Conservation (phyloP, 2,797 vertebrate genomes). For the Stomatorhinus walkeri region DNA sequence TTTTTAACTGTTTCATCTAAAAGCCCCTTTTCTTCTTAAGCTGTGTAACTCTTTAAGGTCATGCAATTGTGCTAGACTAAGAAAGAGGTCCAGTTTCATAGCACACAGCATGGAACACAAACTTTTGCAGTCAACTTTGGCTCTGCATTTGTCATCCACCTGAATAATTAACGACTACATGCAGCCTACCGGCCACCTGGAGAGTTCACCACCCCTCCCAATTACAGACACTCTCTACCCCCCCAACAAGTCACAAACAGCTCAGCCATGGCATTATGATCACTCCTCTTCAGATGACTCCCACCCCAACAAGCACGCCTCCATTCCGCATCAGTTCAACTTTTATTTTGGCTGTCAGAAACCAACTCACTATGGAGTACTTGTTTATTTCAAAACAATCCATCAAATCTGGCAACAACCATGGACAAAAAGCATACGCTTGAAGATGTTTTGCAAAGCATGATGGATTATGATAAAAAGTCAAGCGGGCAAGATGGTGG, state of each 20-base stretch:
- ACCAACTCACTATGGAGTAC: constrained; percentile 1
- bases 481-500: constrained; percentile 3
- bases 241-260: constrained; percentile 36
- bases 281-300: not conserved
- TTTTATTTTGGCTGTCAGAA: constrained; percentile 8
- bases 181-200: constrained; percentile 69
- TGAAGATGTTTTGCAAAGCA: constrained; percentile 25
- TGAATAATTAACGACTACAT: constrained; percentile 80
- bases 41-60: not conserved
- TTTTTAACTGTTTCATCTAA: not conserved
- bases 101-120: constrained; percentile 42
- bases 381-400: not conserved
- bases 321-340: not conserved
- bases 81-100: constrained; percentile 41
- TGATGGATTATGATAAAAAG: constrained; percentile 23
- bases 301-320: not conserved
- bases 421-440: constrained; percentile 2
- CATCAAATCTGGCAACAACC: constrained; percentile 15
- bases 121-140: constrained; percentile 66
- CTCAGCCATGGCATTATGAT: not conserved
- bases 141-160: constrained; percentile 76
- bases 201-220: constrained; percentile 57
- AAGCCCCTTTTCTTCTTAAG: not conserved
- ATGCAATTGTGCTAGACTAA: not conserved
- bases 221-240: constrained; percentile 61